Evolutionary conservation across 2,113 vertebrate genomes (phyloP), one percentile per base, ranked within the genome.

Genomic region (Callocephalon fimbriatum): DNA sequence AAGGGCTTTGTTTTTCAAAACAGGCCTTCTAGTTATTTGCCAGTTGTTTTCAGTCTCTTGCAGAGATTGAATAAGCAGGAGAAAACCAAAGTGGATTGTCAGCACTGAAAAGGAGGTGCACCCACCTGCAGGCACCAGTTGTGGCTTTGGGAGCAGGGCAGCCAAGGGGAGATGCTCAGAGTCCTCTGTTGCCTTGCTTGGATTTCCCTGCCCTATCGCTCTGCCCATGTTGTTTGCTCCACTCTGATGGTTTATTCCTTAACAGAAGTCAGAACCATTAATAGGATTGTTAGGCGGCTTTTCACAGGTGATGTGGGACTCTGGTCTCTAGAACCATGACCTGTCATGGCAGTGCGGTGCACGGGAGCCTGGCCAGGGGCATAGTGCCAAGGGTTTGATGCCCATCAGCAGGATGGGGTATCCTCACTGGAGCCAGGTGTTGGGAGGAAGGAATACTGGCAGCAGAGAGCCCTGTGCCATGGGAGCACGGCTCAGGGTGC

Each of bases 311-410:
- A 1, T 22, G 3, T 26, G 75, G 71, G 35, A 29, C 44, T 50
- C 35, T 1, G 8, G 3, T 61, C 22, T 70, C 59, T 8, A 12
- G n/a, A 29, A 16, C 5, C 26, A 4, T 9, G 2, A 4, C 38
- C 54, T 0, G 0, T 23, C 3, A 1, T 62, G 50, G 73, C 1
- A 5, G 3, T 1, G 1, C 0, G 0, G 54, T 27, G 29, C 1
- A 0, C 0, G 0, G 70, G 19, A 50, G 12, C 2, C 23, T 15
- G 32, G 38, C 23, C 0, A 0, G 35, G 15, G 83, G 10, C 2
- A 2, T 0, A 2, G 16, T 1, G 0, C 1, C 18, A 10, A 38
- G 59, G 27, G 0, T 7, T 56, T 7, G 32, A 2, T 27, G 25
- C 8, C 27, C 37, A 2, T 35, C 11, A 10, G 48, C 31, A 8